These are phyloP conservation scores for Ectemnius cavifrons DNA, from an alignment of 2,888 invertebrate genomes.

Conservation along the genomic window DNA sequence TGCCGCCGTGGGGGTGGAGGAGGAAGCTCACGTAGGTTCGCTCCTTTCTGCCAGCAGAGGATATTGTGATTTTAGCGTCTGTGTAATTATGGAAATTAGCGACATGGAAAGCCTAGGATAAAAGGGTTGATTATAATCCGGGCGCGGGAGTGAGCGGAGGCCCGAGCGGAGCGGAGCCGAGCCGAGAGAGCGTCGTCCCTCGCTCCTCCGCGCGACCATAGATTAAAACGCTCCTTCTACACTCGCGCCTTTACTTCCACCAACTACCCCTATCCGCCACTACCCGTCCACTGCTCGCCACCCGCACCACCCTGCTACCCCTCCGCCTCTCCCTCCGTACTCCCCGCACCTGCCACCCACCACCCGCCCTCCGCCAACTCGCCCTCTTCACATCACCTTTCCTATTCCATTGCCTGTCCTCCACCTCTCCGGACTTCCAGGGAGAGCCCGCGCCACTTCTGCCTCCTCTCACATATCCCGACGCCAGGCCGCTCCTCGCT, in stretches of 20 bases:
- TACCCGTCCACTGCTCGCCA: slow-evolving; percentile 46
- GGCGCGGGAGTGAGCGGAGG: slow-evolving; percentile 65
- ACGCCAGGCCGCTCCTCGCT: slow-evolving; percentile 3
- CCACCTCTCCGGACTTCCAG: slow-evolving; percentile 36
- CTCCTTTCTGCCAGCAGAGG: slow-evolving; percentile 76
- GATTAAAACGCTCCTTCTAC: slow-evolving; percentile 77
- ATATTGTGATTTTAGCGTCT: slow-evolving; percentile 79
- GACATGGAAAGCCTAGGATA: slow-evolving; percentile 79
- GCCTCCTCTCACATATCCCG: slow-evolving; percentile 52
- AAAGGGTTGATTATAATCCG: slow-evolving; percentile 79
- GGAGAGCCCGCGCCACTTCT: slow-evolving; percentile 35
- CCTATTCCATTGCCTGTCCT: slow-evolving; percentile 30
- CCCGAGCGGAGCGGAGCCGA: slow-evolving; percentile 52
- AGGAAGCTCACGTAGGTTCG: slow-evolving; percentile 73
- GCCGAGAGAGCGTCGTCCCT: slow-evolving; percentile 39
- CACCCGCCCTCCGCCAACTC: not conserved
- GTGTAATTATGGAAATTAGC: slow-evolving; percentile 79
- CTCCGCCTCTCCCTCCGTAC: not conserved
- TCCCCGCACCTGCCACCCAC: too few species aligned
- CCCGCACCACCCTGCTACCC: slow-evolving; percentile 22
- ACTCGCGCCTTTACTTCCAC: slow-evolving; percentile 72
- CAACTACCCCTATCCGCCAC: slow-evolving; percentile 53
- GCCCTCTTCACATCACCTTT: slow-evolving; percentile 42
- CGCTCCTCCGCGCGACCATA: slow-evolving; percentile 71
- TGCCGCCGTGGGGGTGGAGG: slow-evolving; percentile 53